These are phyloP conservation scores for Channa maculata DNA, from an alignment of 2,113 vertebrate genomes.

Conservation along the genomic window DNA sequence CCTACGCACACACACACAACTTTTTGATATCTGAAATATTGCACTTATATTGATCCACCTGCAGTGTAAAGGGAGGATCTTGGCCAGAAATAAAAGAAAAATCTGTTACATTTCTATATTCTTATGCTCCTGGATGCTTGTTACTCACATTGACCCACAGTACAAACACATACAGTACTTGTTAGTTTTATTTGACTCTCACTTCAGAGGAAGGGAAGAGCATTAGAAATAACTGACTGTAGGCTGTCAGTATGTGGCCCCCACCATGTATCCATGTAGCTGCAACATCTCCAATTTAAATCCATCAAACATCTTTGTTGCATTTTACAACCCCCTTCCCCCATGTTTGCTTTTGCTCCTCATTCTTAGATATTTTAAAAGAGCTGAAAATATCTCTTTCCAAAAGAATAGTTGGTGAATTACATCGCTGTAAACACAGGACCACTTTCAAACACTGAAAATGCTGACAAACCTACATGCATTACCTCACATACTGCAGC, in stretches of 20 bases:
- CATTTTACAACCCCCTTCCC: too few species aligned
- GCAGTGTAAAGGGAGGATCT: constrained; percentile 9
- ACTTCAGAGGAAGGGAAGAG: too few species aligned
- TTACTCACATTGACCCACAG: too few species aligned
- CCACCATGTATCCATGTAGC: neutral
- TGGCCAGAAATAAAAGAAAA: neutral
- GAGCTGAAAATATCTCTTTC: too few species aligned
- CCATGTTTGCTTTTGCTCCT: neutral
- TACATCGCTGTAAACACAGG: neutral
- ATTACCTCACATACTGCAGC: neutral
- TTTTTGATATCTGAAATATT: neutral
- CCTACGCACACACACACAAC: too few species aligned
- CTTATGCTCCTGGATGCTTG: too few species aligned
- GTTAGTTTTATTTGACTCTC: too few species aligned
- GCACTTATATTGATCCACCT: constrained; percentile 30
- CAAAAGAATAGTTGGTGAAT: neutral
- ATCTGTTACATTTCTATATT: neutral
- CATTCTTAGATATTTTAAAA: too few species aligned
- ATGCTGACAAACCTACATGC: neutral
- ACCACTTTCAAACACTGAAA: constrained; percentile 1
- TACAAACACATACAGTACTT: too few species aligned
- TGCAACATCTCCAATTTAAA: neutral
- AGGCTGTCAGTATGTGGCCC: neutral
- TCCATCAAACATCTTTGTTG: neutral
- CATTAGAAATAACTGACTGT: neutral